Percentiles rank a stretch among this genome's conserved stretches.
Conservation (phyloP, 2,113 vertebrate genomes). For the Acanthochromis polyacanthus region DNA sequence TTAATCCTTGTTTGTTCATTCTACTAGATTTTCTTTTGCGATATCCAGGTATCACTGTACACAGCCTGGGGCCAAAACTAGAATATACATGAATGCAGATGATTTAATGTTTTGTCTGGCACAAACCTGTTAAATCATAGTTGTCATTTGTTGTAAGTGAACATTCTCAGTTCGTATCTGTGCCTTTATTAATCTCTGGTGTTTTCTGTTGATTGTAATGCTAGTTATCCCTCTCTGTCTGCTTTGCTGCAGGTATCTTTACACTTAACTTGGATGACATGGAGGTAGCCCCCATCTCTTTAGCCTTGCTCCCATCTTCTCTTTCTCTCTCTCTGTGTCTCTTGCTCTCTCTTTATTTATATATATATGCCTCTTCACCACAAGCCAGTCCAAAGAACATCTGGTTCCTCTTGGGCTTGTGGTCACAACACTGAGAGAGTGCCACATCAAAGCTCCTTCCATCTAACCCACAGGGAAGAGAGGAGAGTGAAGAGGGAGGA, state of each 20-base stretch:
- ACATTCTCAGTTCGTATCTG: not conserved
- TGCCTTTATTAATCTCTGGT: not conserved
- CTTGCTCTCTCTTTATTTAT: constrained; percentile 24
- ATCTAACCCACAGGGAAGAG: constrained; percentile 68
- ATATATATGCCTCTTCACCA: constrained; percentile 71
- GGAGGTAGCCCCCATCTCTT: constrained; percentile 38
- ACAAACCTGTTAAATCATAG: not conserved
- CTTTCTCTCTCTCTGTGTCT: constrained; percentile 11
- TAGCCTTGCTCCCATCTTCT: constrained; percentile 40
- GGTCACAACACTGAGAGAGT: constrained; percentile 77
- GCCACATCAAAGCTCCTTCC: constrained; percentile 85
- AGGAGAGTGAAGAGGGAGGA: constrained; percentile 60
- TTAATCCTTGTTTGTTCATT: too few species aligned
- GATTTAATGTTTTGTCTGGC: constrained; percentile 21
- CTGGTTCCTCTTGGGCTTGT: constrained; percentile 81
- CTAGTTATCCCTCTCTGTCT: constrained; percentile 17
- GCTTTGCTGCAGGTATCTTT: constrained; percentile 45
- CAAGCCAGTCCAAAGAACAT: constrained; percentile 74
- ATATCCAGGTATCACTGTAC: too few species aligned
- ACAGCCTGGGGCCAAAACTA: too few species aligned
- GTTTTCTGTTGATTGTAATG: not conserved
- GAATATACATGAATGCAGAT: not conserved
- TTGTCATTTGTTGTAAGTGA: not conserved
- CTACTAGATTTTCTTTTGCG: too few species aligned
- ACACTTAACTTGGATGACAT: constrained; percentile 62